A percentile compares a stretch with the other conserved stretches of the same genome.
These are phyloP conservation scores for Illadopsis cleaveri DNA, from an alignment of 2,113 vertebrate genomes.

Conservation along the genomic window DNA sequence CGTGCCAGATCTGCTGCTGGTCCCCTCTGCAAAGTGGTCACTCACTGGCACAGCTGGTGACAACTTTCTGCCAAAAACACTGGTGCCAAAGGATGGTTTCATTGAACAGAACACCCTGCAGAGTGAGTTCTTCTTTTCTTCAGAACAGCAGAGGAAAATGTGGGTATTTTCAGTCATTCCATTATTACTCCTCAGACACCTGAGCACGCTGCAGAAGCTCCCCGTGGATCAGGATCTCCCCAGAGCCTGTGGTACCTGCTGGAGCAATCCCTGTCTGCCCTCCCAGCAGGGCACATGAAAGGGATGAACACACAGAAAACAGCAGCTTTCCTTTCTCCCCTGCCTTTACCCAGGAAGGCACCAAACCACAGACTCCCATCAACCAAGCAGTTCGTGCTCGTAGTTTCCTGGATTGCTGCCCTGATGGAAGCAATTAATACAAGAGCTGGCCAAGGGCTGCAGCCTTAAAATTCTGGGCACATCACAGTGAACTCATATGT, in stretches of 20 bases:
- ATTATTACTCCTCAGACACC: background rate
- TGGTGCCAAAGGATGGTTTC: background rate
- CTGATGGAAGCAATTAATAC: background rate
- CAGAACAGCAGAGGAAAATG: background rate
- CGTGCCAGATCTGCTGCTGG: accelerated
- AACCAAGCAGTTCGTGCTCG: background rate
- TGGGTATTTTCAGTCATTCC: background rate
- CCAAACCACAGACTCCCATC: background rate
- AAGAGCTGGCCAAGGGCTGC: background rate
- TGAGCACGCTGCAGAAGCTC: accelerated
- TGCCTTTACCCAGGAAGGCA: background rate
- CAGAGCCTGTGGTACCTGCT: background rate
- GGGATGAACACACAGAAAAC: background rate
- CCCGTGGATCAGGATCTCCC: accelerated
- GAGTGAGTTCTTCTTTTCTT: background rate
- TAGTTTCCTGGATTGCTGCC: background rate
- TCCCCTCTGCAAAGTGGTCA: background rate
- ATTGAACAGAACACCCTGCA: background rate
- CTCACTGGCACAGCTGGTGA: background rate
- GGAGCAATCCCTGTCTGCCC: background rate
- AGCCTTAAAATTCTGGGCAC: background rate
- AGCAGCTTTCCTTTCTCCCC: background rate
- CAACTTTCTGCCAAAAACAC: background rate
- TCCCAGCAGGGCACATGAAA: background rate
- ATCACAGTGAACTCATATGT: background rate